Evolutionary conservation across 2,888 invertebrate genomes (phyloP).

Genomic region (Hydriomena furcata): DNA sequence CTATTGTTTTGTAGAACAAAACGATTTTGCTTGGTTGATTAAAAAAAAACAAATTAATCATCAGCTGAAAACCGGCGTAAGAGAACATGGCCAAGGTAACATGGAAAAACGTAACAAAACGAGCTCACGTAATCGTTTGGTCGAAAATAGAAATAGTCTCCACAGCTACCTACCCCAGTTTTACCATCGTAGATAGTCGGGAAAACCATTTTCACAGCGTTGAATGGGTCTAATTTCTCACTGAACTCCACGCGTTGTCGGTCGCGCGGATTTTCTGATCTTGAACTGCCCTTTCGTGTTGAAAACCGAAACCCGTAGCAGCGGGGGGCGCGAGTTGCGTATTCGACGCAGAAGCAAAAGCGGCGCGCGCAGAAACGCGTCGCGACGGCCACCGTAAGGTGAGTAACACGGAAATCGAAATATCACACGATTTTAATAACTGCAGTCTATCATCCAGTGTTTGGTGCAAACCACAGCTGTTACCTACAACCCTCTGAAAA

Average conservation of each 20-base stretch:
- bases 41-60: neutral
- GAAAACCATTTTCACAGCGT: slow-evolving; percentile 70
- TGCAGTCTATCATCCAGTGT: slow-evolving; percentile 16
- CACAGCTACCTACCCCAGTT: slow-evolving; percentile 56
- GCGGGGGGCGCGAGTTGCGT: slow-evolving; percentile 66
- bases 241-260: slow-evolving; percentile 58
- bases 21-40: neutral
- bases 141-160: slow-evolving; percentile 49
- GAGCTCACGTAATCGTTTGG: slow-evolving; percentile 50
- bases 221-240: slow-evolving; percentile 53
- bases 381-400: slow-evolving; percentile 53
- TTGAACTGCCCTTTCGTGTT: slow-evolving; percentile 82
- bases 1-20: neutral
- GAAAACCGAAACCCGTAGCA: slow-evolving; percentile 69
- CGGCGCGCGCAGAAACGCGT: slow-evolving; percentile 69
- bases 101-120: slow-evolving; percentile 40
- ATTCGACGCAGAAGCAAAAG: slow-evolving; percentile 57
- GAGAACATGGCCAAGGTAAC: slow-evolving; percentile 50
- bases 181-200: slow-evolving; percentile 70
- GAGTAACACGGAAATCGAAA: slow-evolving; percentile 52
- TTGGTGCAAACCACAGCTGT: slow-evolving; percentile 31
- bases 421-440: slow-evolving; percentile 34
- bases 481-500: slow-evolving; percentile 31
- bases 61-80: slow-evolving; percentile 44
- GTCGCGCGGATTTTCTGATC: slow-evolving; percentile 72